phyloP scores from a whole-genome alignment of 2,113 vertebrate genomes.

The Myxocyprinus asiaticus region DNA sequence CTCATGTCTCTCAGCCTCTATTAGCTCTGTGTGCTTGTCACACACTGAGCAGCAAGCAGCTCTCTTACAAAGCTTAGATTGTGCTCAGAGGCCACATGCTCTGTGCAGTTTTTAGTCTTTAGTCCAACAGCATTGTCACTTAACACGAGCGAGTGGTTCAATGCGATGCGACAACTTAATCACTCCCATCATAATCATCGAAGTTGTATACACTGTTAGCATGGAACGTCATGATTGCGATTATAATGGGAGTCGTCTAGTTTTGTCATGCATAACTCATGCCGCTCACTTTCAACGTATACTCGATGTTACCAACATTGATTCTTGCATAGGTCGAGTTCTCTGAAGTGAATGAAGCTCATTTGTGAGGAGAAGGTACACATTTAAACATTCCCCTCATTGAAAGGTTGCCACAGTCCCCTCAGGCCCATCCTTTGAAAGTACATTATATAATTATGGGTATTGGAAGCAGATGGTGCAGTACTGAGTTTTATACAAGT shows the following conservation, averaged over 20 bases:
- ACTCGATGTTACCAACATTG: not conserved
- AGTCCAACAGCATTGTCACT: conserved; percentile 13
- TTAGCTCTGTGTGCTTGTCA: conserved; percentile 17
- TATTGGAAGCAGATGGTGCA: conserved; percentile 6
- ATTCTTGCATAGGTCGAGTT: not conserved
- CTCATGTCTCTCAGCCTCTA: not conserved
- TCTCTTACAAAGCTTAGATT: conserved; percentile 32
- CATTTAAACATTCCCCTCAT: not conserved
- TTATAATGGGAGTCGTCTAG: conserved; percentile 2
- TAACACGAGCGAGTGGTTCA: not conserved
- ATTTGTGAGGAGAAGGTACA: not conserved
- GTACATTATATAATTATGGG: not conserved
- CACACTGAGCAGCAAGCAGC: not conserved
- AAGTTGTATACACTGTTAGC: not conserved
- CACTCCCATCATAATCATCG: not conserved
- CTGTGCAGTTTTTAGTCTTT: not conserved
- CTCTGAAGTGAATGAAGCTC: not conserved
- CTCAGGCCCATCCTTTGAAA: not conserved
- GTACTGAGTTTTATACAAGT: not conserved
- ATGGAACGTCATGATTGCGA: not conserved
- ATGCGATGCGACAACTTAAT: not conserved
- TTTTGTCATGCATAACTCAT: not conserved
- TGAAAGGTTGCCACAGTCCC: not conserved
- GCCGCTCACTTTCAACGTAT: not conserved
- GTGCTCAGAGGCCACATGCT: conserved; percentile 27